Conservation (phyloP, 2,113 vertebrate species). For the Pleuronectes platessa region DNA sequence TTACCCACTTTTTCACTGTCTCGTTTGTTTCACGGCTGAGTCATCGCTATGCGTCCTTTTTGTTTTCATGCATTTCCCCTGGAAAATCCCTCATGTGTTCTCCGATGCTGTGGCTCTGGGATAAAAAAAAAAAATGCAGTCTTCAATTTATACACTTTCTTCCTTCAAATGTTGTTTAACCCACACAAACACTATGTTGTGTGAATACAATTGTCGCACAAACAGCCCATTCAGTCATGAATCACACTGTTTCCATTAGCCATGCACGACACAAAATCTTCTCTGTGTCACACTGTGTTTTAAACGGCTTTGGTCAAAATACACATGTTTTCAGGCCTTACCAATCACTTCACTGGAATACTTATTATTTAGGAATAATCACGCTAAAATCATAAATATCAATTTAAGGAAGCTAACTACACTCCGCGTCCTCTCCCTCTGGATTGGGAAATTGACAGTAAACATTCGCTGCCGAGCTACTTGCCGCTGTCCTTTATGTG, state of each 20-base stretch:
- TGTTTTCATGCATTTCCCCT: background rate
- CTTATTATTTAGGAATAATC: too few species aligned
- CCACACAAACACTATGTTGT: background rate
- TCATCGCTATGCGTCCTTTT: background rate
- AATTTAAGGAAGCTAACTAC: too few species aligned
- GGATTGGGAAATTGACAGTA: background rate
- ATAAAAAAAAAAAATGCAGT: background rate
- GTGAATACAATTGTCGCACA: conserved; percentile 3
- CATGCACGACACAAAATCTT: conserved; percentile 20
- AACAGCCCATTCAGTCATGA: conserved; percentile 3
- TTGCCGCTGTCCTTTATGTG: background rate
- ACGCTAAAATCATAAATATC: too few species aligned
- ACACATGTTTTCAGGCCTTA: background rate
- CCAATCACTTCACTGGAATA: too few species aligned
- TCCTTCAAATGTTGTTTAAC: background rate
- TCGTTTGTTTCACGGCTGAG: background rate
- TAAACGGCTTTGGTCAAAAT: background rate
- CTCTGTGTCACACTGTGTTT: background rate
- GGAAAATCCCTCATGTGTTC: background rate
- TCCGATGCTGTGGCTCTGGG: background rate
- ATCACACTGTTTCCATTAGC: conserved; percentile 9
- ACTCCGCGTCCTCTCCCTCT: background rate
- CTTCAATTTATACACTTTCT: background rate
- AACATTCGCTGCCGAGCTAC: background rate
- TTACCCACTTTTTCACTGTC: background rate